These are phyloP conservation scores for Xyrauchen texanus DNA, from an alignment of 2,113 vertebrate genomes.

Conservation along the genomic window DNA sequence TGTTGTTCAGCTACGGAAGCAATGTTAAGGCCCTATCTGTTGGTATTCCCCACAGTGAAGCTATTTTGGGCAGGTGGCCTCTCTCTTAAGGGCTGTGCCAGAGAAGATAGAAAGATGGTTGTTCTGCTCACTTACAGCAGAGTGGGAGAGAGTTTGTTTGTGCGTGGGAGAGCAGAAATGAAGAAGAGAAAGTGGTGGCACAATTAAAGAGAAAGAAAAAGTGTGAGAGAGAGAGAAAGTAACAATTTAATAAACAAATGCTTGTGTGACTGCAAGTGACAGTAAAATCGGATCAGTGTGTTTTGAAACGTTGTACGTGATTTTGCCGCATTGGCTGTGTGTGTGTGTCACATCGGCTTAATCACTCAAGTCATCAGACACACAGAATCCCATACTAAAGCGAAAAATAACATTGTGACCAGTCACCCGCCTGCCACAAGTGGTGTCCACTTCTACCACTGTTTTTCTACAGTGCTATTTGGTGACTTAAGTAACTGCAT, in stretches of 20 bases:
- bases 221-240: constrained; percentile 13
- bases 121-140: constrained; percentile 45
- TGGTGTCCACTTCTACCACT: neutral
- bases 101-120: constrained; percentile 53
- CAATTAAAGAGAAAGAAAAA: constrained; percentile 38
- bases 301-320: neutral
- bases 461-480: neutral
- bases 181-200: constrained; percentile 13
- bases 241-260: neutral
- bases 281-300: constrained; percentile 18
- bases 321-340: neutral
- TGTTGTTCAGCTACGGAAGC: constrained; percentile 43
- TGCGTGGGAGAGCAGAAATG: constrained; percentile 16
- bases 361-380: neutral
- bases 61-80: constrained; percentile 70
- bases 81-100: constrained; percentile 58
- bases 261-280: neutral
- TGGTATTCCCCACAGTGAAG: constrained; percentile 63
- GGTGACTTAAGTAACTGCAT: neutral
- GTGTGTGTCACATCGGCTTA: neutral
- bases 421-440: too few species aligned
- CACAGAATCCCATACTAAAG: neutral
- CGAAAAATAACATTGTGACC: neutral
- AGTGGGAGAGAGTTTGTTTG: constrained; percentile 44
- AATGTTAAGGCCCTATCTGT: constrained; percentile 57